Evolutionary conservation across 1,140 invertebrate genomes (phyloP).

Genomic region (Sycophaga agraensis): DNA sequence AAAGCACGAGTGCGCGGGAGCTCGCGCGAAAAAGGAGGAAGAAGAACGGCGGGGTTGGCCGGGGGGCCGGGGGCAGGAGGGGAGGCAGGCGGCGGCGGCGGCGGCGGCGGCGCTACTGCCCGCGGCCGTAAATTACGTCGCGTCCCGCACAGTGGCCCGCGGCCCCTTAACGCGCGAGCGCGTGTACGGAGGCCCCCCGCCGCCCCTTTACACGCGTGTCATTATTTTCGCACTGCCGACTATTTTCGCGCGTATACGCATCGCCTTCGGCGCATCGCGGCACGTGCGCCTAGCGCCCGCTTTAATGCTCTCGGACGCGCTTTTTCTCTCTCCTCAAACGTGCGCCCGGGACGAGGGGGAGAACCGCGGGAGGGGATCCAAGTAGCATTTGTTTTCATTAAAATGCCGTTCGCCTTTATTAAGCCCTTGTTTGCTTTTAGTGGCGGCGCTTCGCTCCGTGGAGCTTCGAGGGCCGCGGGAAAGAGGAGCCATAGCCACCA

Average conservation of each 20-base stretch:
- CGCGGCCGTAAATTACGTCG: conserved; percentile 8
- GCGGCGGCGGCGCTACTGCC: too few relatives aligned
- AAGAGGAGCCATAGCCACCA: too few relatives aligned
- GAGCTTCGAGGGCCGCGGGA: too few relatives aligned
- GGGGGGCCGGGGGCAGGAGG: background rate
- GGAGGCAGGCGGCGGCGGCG: background rate
- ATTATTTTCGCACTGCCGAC: conserved; percentile 47
- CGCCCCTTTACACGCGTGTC: too few relatives aligned
- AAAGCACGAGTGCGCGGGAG: too few relatives aligned
- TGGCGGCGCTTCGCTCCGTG: conserved; percentile 19
- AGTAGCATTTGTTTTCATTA: conserved; percentile 53
- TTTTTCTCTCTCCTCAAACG: background rate
- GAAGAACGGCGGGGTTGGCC: too few relatives aligned
- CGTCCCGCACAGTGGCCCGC: background rate
- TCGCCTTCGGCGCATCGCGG: conserved; percentile 27
- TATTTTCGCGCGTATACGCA: conserved; percentile 39
- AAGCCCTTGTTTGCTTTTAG: conserved; percentile 34
- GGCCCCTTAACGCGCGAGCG: conserved; percentile 25
- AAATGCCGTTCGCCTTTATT: conserved; percentile 42
- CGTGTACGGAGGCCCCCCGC: too few relatives aligned
- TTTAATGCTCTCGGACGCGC: background rate
- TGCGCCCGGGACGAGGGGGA: background rate
- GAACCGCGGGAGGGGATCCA: conserved; percentile 13
- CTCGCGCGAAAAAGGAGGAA: too few relatives aligned
- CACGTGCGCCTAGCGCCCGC: conserved; percentile 35